Evolutionary conservation across 1,140 invertebrate species (phyloP), one percentile per base, ranked within the genome.

Genomic region (Steinernema feltiae): DNA sequence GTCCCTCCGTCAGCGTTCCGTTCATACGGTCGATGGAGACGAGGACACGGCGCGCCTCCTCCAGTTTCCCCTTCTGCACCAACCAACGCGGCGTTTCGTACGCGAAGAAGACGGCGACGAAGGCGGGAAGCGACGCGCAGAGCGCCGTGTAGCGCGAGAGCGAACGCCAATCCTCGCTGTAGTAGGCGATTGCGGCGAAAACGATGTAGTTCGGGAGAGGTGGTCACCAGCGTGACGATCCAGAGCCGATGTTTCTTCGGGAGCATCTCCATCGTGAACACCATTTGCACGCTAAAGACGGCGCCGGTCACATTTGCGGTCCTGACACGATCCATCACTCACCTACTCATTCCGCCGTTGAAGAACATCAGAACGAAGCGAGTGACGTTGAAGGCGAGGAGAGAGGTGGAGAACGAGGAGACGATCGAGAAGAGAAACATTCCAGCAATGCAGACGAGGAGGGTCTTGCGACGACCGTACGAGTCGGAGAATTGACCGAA

Each of bases 131-230:
- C 69, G 81, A 82, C 1, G 53, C 53, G 12, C 84, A 32, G 41
- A 82, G 29, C 18, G 46, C 35, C 3, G 53, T 73, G 1, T 82
- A 27, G 32, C 71, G 35, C 3, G 84, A 72, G 30, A 82, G 70
- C 27, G 32, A 48, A 30, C 80, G 27, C 80, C 80, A 82, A 46
- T 85, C 35, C 1, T 32, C 48, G 29, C 35, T 75, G 31, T 30
- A 79, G 73, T 84, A 82, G 12, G 83, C 79, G 17, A 82, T 46
- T 15, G 63, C 71, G n/a, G 80, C 80, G 31, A 85, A 73, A 17
- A 84, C 35, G 27, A 82, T 71, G 48, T 85, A 82, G 74, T 84
- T 83, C 1, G 83, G 80, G n/a, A 1, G 82, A 84, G 46, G 83
- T 84, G 21, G 79, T 81, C 29, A 82, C 29, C 17, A 72, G 69